A percentile compares a stretch with the other conserved stretches of the same genome.
Evolutionary conservation across 1,140 invertebrate species (phyloP).

Genomic region (Diabrotica undecimpunctata): DNA sequence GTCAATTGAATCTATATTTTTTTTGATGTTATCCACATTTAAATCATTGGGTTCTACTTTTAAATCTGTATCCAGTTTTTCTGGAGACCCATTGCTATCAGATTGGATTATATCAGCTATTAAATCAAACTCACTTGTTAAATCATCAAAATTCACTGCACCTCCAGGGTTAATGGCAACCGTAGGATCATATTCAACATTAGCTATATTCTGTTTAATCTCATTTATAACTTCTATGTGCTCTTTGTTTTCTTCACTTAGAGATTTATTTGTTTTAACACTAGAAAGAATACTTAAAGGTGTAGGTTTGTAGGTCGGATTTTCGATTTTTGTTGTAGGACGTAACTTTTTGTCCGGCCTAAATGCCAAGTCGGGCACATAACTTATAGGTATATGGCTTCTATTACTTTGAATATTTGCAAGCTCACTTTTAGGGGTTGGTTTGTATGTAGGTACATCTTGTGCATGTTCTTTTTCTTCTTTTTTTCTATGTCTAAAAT

Average conservation of each 20-base stretch:
- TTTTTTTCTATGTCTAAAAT: slow-evolving; percentile 78
- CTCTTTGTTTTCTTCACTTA: slow-evolving; percentile 23
- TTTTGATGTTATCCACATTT: not conserved
- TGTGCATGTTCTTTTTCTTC: slow-evolving; percentile 35
- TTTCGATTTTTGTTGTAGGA: slow-evolving; percentile 32
- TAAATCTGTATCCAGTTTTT: slow-evolving; percentile 11
- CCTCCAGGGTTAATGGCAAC: slow-evolving; percentile 24
- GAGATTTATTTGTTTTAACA: slow-evolving; percentile 20
- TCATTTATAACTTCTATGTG: slow-evolving; percentile 31
- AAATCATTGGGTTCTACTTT: slow-evolving; percentile 22
- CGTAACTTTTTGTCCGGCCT: slow-evolving; percentile 32
- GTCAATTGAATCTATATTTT: not conserved
- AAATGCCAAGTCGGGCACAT: slow-evolving; percentile 43
- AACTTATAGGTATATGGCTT: slow-evolving; percentile 47
- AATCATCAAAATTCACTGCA: slow-evolving; percentile 45
- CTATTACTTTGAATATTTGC: slow-evolving; percentile 35
- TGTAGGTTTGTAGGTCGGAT: slow-evolving; percentile 45
- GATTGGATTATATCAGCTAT: slow-evolving; percentile 41
- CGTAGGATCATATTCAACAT: slow-evolving; percentile 32
- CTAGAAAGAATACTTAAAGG: slow-evolving; percentile 43
- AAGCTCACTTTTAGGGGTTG: slow-evolving; percentile 46
- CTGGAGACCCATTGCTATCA: slow-evolving; percentile 28
- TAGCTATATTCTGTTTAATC: slow-evolving; percentile 37
- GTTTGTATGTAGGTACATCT: slow-evolving; percentile 49
- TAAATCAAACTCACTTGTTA: slow-evolving; percentile 47